Conservation (phyloP, 2,888 invertebrate species). For the Drosophila pseudotalamancana region DNA sequence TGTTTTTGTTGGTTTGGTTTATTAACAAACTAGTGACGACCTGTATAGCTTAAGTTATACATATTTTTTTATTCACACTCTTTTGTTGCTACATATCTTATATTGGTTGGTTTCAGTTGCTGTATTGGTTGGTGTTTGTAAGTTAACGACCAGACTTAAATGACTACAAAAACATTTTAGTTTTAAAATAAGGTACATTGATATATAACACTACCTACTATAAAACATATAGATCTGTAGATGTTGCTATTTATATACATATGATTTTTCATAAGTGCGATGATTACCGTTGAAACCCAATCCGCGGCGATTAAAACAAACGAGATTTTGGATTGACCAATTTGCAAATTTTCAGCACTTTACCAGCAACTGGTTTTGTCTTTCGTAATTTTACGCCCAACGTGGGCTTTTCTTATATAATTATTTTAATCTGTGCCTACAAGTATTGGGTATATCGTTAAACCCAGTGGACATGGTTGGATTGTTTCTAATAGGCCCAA, state of each 20-base stretch:
- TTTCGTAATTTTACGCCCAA: constrained; percentile 17
- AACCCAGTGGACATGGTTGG: constrained; percentile 20
- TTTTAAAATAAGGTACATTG: constrained; percentile 77
- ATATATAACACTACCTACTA: constrained; percentile 49
- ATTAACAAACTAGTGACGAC: constrained; percentile 65
- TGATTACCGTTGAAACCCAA: constrained; percentile 1
- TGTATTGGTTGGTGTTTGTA: constrained; percentile 65
- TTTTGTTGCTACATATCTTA: constrained; percentile 34
- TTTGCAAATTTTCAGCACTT: constrained; percentile 5
- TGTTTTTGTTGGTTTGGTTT: constrained; percentile 27
- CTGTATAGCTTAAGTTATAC: constrained; percentile 43
- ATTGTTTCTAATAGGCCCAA: constrained; percentile 23
- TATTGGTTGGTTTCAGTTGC: constrained; percentile 66
- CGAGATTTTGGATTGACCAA: constrained; percentile 5
- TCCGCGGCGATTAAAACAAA: no score
- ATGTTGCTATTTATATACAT: constrained; percentile 15
- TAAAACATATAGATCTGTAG: constrained; percentile 34
- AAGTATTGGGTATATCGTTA: constrained; percentile 1
- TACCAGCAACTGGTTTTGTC: constrained; percentile 15
- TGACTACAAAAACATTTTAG: constrained; percentile 72
- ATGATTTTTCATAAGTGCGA: constrained; percentile 1
- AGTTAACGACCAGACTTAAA: constrained; percentile 74
- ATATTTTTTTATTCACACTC: constrained; percentile 11
- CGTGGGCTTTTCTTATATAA: constrained; percentile 7
- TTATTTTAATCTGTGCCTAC: not conserved